Percentiles rank a stretch among this genome's conserved stretches.
Conservation (phyloP, 2,888 invertebrate species). For the Microplitis deprimator region DNA sequence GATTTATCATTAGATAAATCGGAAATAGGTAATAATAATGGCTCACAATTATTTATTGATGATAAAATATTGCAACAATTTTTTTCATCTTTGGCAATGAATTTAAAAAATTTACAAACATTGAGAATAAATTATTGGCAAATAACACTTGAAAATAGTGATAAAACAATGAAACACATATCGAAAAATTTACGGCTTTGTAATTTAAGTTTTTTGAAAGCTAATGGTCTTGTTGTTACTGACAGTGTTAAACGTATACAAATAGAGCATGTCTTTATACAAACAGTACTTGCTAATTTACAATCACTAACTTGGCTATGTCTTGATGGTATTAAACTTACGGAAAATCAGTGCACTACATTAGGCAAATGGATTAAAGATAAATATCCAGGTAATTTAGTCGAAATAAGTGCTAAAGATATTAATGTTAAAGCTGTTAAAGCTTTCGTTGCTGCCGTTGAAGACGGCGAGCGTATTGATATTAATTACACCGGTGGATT, state of each 20-base stretch:
- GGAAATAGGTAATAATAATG: conserved; percentile 68
- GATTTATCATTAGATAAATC: conserved; percentile 73
- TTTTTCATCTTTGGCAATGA: conserved; percentile 70
- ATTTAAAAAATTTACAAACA: conserved; percentile 70
- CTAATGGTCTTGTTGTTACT: conserved; percentile 66
- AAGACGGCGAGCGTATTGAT: conserved; percentile 68
- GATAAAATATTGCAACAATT: conserved; percentile 72
- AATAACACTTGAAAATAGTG: conserved; percentile 65
- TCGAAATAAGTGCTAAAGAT: conserved; percentile 69
- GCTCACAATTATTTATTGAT: conserved; percentile 68
- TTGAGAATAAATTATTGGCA: conserved; percentile 70
- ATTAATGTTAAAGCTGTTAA: conserved; percentile 67
- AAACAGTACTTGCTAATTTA: conserved; percentile 64
- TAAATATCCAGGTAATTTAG: conserved; percentile 64
- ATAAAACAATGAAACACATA: conserved; percentile 67
- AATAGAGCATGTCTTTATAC: conserved; percentile 69
- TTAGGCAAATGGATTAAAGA: conserved; percentile 69
- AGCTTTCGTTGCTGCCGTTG: conserved; percentile 64
- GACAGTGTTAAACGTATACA: conserved; percentile 66
- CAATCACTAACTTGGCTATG: conserved; percentile 68
- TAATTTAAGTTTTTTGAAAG: conserved; percentile 67
- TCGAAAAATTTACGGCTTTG: conserved; percentile 66
- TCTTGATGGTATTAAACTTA: conserved; percentile 66
- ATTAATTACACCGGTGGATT: conserved; percentile 67
- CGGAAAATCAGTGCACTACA: conserved; percentile 63